Evolutionary conservation across 1,140 invertebrate species (phyloP), one percentile per base, ranked within the genome.

Genomic region (Drosophila cardini): DNA sequence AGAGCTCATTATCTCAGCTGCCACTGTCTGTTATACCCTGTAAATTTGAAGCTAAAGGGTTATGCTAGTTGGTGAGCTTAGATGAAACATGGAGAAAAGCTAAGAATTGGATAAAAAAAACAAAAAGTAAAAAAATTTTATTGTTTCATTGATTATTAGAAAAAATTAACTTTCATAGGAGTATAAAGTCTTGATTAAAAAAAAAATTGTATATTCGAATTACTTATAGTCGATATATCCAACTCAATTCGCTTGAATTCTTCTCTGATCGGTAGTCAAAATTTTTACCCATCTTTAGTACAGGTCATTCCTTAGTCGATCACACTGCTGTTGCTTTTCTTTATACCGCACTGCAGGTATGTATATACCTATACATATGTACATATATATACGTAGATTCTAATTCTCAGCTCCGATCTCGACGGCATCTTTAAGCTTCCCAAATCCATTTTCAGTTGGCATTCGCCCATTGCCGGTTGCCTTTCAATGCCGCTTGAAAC

Each of bases 401-500:
- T 36, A 36, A 56, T 46, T 55, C 48, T 55, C 62, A 55, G 38
- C 10, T 26, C 9, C 16, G 68, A 70, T 80, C 65, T 73, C 75
- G 72, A 61, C 61, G 70, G 78, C 56, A 72, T 77, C 72, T 76
- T 58, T 72, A 60, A 72, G 63, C 52, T 52, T 43, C 45, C 52
- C 32, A 34, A 32, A 50, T 61, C 48, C 26, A 53, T 55, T 40
- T 52, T 34, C 72, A 69, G 64, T 74, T 61, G 64, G 61, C 48
- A 67, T 69, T 80, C 58, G 77, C 74, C 74, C 62, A 70, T 69
- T 16, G 63, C 30, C 55, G 63, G 56, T 42, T 69, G 67, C 42
- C 50, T 57, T 30, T 76, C 79, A 76, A 62, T 60, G 62, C 26
- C 78, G 78, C 73, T 60, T 10, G 26, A 42, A 26, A 9, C 42